phyloP scores from a whole-genome alignment of 2,888 invertebrate species.

The Drosophila demipolita region DNA sequence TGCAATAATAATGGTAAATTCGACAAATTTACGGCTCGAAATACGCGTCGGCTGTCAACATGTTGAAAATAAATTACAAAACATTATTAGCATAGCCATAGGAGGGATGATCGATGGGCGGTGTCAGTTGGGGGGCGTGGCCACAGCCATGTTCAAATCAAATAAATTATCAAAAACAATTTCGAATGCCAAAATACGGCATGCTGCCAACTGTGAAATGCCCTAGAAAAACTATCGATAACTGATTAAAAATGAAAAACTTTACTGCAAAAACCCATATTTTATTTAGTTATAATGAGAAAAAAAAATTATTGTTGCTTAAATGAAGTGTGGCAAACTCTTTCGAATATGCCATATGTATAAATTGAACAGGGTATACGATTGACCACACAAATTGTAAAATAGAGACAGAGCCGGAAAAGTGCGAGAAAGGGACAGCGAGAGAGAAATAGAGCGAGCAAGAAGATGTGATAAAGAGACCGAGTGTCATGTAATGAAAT shows the following conservation, averaged over 20 bases:
- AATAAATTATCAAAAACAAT: constrained; percentile 61
- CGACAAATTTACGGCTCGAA: constrained; percentile 66
- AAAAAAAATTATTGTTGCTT: too few relatives aligned
- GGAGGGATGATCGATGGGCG: constrained; percentile 56
- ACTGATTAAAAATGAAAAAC: neutral
- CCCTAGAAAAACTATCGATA: neutral
- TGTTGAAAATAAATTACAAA: constrained; percentile 75
- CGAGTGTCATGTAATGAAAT: constrained; percentile 30
- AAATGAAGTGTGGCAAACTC: neutral
- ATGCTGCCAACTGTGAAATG: neutral
- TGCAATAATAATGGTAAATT: constrained; percentile 60
- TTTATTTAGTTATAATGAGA: neutral
- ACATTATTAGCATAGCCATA: constrained; percentile 72
- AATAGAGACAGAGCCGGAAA: neutral
- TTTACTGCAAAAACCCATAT: neutral
- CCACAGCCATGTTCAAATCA: constrained; percentile 53
- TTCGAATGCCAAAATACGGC: neutral
- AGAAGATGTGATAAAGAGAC: neutral
- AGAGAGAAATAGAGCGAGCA: neutral
- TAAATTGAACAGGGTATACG: constrained; percentile 4
- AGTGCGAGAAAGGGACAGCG: neutral
- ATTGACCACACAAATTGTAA: constrained; percentile 15
- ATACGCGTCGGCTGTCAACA: constrained; percentile 72
- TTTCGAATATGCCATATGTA: neutral
- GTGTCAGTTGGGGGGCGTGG: constrained; percentile 34